phyloP scores from a whole-genome alignment of 2,797 vertebrate species.

The Trematomus bernacchii region DNA sequence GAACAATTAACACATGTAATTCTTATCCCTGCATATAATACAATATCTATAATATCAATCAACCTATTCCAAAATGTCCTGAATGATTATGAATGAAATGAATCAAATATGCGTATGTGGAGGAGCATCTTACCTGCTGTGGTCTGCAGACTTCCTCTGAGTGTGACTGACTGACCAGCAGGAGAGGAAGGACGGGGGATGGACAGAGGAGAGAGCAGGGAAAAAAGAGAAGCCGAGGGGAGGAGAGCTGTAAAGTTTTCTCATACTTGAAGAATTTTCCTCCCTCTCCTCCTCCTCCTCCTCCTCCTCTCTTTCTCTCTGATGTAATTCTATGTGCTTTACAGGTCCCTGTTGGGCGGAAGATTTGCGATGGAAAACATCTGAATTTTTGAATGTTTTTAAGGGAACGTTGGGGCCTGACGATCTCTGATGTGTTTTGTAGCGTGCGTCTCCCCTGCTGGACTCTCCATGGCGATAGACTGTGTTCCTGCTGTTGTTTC shows the following conservation, averaged over 20 bases:
- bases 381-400: slow-evolving; percentile 75
- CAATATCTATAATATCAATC: background rate
- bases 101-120: background rate
- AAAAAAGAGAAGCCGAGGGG: slow-evolving; percentile 32
- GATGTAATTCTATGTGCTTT: slow-evolving; percentile 81
- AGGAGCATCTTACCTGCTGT: slow-evolving; percentile 53
- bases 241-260: slow-evolving; percentile 77
- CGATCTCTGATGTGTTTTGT: slow-evolving; percentile 47
- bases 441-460: slow-evolving; percentile 39
- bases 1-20: no score
- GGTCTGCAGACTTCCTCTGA: slow-evolving; percentile 29
- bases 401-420: background rate
- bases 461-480: slow-evolving; percentile 7
- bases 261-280: slow-evolving; percentile 86
- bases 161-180: slow-evolving; percentile 59
- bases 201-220: slow-evolving; percentile 24
- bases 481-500: background rate
- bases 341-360: slow-evolving; percentile 78
- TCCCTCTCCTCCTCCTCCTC: slow-evolving; percentile 49
- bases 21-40: no score
- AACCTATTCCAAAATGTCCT: background rate
- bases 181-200: slow-evolving; percentile 29
- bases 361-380: slow-evolving; percentile 79
- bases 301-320: slow-evolving; percentile 56
- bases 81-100: background rate